Conservation (phyloP, 2,113 vertebrate genomes). For the Scomber japonicus region DNA sequence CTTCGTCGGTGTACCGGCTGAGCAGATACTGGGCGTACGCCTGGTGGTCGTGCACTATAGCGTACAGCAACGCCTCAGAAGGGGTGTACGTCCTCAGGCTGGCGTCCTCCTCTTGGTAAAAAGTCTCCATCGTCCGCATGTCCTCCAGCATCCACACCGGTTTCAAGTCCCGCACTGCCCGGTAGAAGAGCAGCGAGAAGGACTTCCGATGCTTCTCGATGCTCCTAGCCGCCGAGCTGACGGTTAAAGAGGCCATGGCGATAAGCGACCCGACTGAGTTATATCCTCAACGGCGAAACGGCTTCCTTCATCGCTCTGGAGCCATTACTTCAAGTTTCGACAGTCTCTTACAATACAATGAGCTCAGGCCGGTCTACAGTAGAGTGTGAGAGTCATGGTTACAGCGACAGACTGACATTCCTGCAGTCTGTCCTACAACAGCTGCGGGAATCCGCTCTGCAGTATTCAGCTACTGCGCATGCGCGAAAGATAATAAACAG, state of each 20-base stretch:
- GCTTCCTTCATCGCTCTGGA: conserved; percentile 1
- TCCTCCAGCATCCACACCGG: conserved; percentile 94
- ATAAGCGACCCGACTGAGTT: neutral
- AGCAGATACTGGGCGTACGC: conserved; percentile 90
- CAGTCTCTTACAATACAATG: rapidly evolving
- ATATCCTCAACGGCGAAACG: neutral
- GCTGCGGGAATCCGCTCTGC: conserved; percentile 31
- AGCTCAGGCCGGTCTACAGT: rapidly evolving
- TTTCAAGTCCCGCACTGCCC: conserved; percentile 90
- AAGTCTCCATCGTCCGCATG: conserved; percentile 91
- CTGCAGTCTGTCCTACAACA: neutral
- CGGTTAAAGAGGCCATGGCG: conserved; percentile 61
- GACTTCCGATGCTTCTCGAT: conserved; percentile 83
- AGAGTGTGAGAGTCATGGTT: rapidly evolving
- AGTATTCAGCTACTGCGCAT: conserved; percentile 47
- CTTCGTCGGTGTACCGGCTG: conserved; percentile 85
- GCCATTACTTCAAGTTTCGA: rapidly evolving
- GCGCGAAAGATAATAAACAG: conserved; percentile 3
- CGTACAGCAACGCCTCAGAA: conserved; percentile 92
- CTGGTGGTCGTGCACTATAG: conserved; percentile 91
- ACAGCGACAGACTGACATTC: neutral
- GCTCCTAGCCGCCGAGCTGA: conserved; percentile 73
- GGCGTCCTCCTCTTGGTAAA: conserved; percentile 88
- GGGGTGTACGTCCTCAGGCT: conserved; percentile 86
- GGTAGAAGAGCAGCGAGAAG: conserved; percentile 90